Conservation (phyloP, 2,888 invertebrate genomes). For the Hypolimnas misippus region DNA sequence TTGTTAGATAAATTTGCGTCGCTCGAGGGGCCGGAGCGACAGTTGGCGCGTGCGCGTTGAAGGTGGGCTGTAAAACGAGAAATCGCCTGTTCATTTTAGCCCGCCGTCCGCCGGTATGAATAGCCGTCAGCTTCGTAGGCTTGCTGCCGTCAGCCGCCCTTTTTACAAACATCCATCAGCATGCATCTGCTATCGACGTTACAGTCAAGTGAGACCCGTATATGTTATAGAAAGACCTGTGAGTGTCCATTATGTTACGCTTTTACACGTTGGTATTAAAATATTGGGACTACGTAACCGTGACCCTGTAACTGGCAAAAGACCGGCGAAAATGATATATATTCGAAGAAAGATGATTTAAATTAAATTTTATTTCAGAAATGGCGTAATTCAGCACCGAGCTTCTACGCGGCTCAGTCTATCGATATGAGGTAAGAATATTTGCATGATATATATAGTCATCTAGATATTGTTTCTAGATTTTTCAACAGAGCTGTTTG, state of each 20-base stretch:
- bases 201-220: slow-evolving; percentile 79
- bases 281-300: slow-evolving; percentile 10
- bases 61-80: slow-evolving; percentile 55
- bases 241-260: slow-evolving; percentile 67
- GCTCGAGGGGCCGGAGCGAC: slow-evolving; percentile 53
- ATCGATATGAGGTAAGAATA: slow-evolving; percentile 72
- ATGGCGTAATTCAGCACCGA: slow-evolving; percentile 78
- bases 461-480: slow-evolving; percentile 12
- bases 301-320: slow-evolving; percentile 14
- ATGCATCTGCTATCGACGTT: slow-evolving; percentile 62
- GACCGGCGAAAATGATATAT: neutral
- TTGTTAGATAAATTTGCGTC: slow-evolving; percentile 60
- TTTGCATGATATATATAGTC: neutral
- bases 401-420: slow-evolving; percentile 75
- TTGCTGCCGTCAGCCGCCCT: slow-evolving; percentile 55
- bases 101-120: slow-evolving; percentile 58
- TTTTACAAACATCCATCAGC: slow-evolving; percentile 51
- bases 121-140: slow-evolving; percentile 69
- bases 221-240: slow-evolving; percentile 73
- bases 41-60: slow-evolving; percentile 75
- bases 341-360: neutral
- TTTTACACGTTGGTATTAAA: slow-evolving; percentile 19
- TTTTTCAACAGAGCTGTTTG: slow-evolving; percentile 14
- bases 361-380: slow-evolving; percentile 65
- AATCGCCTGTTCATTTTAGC: slow-evolving; percentile 49